A percentile compares a stretch with the other conserved stretches of the same genome.
These are phyloP conservation scores for Oryzaephilus surinamensis DNA, from an alignment of 1,140 invertebrate genomes.

Conservation along the genomic window DNA sequence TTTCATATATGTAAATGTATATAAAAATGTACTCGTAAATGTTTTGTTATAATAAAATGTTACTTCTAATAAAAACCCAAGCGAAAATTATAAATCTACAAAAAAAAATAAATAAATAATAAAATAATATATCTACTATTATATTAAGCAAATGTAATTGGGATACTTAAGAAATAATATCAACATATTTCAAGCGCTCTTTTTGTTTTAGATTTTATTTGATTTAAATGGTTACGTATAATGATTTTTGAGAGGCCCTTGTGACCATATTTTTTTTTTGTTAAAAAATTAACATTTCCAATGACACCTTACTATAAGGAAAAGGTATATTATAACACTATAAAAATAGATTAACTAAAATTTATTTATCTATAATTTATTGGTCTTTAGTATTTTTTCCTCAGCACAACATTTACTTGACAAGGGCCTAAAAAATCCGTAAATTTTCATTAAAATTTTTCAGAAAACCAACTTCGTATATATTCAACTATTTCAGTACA, in stretches of 20 bases:
- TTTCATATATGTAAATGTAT: too few species aligned
- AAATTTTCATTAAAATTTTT: too few species aligned
- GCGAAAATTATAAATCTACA: constrained; percentile 11
- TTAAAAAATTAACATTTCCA: constrained; percentile 41
- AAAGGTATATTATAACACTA: too few species aligned
- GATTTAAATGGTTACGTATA: background rate
- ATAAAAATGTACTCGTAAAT: constrained; percentile 16
- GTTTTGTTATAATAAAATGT: too few species aligned
- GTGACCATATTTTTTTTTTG: too few species aligned
- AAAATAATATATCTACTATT: constrained; percentile 3
- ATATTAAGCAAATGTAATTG: constrained; percentile 3
- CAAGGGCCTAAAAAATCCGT: too few species aligned
- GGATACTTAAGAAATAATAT: constrained; percentile 8
- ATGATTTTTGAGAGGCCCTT: constrained; percentile 8
- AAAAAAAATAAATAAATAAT: constrained; percentile 8
- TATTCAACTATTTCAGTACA: too few species aligned
- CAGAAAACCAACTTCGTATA: too few species aligned
- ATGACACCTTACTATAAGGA: constrained; percentile 42
- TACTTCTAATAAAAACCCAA: constrained; percentile 11
- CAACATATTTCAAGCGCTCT: too few species aligned
- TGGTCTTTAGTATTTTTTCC: too few species aligned
- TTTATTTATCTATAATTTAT: constrained; percentile 22
- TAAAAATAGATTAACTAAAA: too few species aligned
- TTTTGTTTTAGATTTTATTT: background rate
- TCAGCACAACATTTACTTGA: too few species aligned